Conservation (phyloP, 2,113 vertebrate genomes). For the Pseudonaja textilis region DNA sequence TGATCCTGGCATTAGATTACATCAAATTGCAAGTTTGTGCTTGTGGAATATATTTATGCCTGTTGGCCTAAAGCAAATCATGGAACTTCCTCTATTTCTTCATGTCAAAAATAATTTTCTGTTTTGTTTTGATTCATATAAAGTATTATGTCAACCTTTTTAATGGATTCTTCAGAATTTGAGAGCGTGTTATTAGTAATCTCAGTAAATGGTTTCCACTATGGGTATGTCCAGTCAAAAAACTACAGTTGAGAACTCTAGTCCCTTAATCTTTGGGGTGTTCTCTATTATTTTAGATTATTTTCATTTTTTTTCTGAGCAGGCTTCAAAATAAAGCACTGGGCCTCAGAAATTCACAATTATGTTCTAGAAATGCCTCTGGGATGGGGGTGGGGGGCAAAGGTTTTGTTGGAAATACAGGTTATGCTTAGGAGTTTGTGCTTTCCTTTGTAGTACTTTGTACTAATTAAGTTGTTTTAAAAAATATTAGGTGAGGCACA, state of each 20-base stretch:
- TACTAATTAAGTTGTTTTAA: background rate
- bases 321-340: background rate
- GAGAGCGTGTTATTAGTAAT: background rate
- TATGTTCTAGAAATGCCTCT: background rate
- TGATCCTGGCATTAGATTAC: background rate
- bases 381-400: background rate
- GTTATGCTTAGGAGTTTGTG: background rate
- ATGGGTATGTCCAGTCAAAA: background rate
- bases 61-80: background rate
- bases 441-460: background rate
- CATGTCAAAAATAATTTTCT: background rate
- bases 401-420: background rate
- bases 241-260: background rate
- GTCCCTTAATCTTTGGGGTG: background rate
- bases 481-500: background rate
- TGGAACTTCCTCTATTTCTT: background rate
- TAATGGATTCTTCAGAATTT: background rate
- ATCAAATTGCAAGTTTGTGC: background rate
- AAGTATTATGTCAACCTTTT: background rate
- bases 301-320: background rate
- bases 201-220: background rate
- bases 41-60: background rate
- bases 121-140: background rate
- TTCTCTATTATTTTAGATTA: background rate
- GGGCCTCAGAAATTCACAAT: background rate